Evolutionary conservation across 2,113 vertebrate species (phyloP), one percentile per base, ranked within the genome.

Genomic region (Pithys albifrons): DNA sequence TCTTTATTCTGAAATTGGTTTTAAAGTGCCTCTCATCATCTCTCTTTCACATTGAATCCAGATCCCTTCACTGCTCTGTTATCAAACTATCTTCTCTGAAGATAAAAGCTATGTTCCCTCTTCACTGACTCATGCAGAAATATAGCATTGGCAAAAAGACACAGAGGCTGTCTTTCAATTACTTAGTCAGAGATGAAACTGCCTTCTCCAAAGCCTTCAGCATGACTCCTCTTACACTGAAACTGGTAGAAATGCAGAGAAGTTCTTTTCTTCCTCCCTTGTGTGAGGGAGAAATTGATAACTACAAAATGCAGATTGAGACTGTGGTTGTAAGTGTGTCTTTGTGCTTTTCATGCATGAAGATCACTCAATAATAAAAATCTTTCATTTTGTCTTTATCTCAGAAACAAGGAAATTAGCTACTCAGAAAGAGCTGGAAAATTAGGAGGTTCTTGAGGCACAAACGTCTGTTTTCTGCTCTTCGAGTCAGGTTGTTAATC

Each of bases 1-100:
- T 83, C 55, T 77, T 94, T 85, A 94, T 93, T 85, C 88, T 94
- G 64, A 91, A 94, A 88, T 76, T 85, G 64, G 39, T 96, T 95
- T 90, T 93, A 94, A 96, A 96, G 88, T 73, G 66, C 41, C 75
- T 94, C 87, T 94, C 67, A 91, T 95, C 82, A 76, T 94, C 64
- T 79, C 64, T 83, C 49, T 96, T 70, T 85, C 22, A 61, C 69
- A 83, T 10, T 64, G 72, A 96, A 94, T 88, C 55, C 82, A 95
- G 46, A 80, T 35, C 84, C 74, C 72, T 91, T 73, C 55, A 83
- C 67, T 91, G 64, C 84, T 96, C 88, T 80, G 87, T 88, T 96
- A 95, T 89, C 81, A 90, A 93, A 85, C 62, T 80, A 64, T 73
- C 67, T 71, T 88, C 82, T 93, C 71, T 88, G 67, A 93, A 95